These are phyloP conservation scores for Notarius lentiginosus DNA, from an alignment of 2,113 vertebrate genomes.

Conservation along the genomic window DNA sequence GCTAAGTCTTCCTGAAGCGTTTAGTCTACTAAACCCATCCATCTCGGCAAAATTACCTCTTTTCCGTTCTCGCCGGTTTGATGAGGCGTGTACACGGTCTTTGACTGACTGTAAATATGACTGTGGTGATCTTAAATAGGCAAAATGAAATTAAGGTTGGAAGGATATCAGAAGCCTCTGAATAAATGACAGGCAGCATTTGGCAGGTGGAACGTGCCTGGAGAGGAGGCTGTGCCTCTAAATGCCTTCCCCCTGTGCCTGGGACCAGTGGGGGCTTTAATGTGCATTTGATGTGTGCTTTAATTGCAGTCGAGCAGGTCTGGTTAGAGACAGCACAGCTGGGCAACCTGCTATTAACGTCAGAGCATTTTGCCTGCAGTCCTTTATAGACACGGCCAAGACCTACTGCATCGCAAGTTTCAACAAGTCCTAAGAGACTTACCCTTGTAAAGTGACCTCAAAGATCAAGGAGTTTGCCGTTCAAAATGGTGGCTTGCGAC, in stretches of 20 bases:
- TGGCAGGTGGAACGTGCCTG: slow-evolving; percentile 46
- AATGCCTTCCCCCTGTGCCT: slow-evolving; percentile 25
- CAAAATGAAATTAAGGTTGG: slow-evolving; percentile 43
- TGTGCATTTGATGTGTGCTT: slow-evolving; percentile 56
- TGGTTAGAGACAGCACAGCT: slow-evolving; percentile 49
- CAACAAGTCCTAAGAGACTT: slow-evolving; percentile 32
- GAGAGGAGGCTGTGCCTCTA: slow-evolving; percentile 24
- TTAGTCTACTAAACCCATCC: slow-evolving; percentile 32
- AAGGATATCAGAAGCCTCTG: slow-evolving; percentile 39
- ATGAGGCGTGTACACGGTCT: slow-evolving; percentile 12
- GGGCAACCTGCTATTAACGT: slow-evolving; percentile 54
- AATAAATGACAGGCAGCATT: slow-evolving; percentile 35
- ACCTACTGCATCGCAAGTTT: slow-evolving; percentile 50
- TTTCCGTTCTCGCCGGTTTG: slow-evolving; percentile 5
- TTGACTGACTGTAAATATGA: slow-evolving; percentile 24
- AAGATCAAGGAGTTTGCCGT: slow-evolving; percentile 14
- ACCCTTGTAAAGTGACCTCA: slow-evolving; percentile 40
- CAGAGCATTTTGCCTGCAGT: slow-evolving; percentile 31
- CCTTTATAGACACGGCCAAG: slow-evolving; percentile 44
- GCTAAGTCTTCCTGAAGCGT: slow-evolving; percentile 18
- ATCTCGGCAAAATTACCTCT: slow-evolving; percentile 33
- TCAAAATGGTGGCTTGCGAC: slow-evolving; percentile 19
- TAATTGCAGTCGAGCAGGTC: slow-evolving; percentile 53
- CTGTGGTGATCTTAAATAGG: slow-evolving; percentile 32
- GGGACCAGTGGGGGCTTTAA: slow-evolving; percentile 46